Conservation (phyloP, 2,888 invertebrate genomes). For the Pristionchus fissidentatus region DNA sequence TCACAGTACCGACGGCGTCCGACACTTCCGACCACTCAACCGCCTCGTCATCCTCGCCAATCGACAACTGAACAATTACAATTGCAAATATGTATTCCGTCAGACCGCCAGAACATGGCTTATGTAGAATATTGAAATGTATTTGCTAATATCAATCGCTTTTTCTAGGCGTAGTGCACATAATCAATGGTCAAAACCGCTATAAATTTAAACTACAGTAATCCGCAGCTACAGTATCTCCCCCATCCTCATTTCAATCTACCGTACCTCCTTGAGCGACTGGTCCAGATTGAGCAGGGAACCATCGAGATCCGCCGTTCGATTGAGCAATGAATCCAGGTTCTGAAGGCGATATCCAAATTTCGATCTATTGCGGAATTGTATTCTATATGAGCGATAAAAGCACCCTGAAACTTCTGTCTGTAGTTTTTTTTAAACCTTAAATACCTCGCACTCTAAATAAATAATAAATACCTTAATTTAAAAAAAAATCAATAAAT, state of each 20-base stretch:
- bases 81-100: too few species aligned
- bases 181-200: not conserved
- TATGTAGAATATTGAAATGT: too few species aligned
- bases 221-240: not conserved
- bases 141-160: not conserved
- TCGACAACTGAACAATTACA: conserved; percentile 4
- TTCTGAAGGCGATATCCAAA: too few species aligned
- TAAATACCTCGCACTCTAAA: too few species aligned
- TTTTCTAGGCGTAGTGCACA: too few species aligned
- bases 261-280: conserved; percentile 47
- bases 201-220: not conserved
- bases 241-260: not conserved
- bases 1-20: conserved; percentile 55
- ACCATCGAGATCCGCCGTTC: conserved; percentile 46
- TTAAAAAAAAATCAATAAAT: not conserved
- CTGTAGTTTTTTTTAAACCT: too few species aligned
- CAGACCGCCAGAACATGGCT: too few species aligned
- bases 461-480: too few species aligned
- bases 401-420: too few species aligned
- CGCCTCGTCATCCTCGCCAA: conserved; percentile 53
- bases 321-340: conserved; percentile 48
- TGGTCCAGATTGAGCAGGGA: conserved; percentile 47
- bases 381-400: too few species aligned
- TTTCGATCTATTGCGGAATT: too few species aligned
- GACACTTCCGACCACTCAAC: conserved; percentile 58